Conservation (phyloP, 1,140 invertebrate genomes). For the Oscheius sp. region DNA sequence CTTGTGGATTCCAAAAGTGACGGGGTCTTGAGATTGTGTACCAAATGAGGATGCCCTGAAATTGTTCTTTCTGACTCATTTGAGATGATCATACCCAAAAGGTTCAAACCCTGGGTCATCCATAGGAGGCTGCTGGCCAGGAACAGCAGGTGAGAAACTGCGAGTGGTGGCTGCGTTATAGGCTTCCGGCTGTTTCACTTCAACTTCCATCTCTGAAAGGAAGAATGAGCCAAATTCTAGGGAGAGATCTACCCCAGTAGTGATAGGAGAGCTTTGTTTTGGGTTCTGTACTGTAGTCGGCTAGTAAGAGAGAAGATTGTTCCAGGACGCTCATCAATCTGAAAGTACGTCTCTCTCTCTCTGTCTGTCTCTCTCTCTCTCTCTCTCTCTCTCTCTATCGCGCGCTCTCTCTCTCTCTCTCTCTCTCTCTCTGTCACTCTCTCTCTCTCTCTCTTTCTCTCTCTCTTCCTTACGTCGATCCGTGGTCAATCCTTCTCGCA, state of each 20-base stretch:
- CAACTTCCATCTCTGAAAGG: conserved; percentile 44
- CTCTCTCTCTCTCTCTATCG: neutral
- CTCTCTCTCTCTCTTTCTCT: neutral
- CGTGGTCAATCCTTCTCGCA: conserved; percentile 13
- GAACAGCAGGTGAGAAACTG: no score
- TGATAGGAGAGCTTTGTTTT: conserved; percentile 32
- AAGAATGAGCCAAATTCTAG: neutral
- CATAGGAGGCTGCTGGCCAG: conserved; percentile 3
- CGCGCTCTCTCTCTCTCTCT: neutral
- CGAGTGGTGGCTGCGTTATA: no score
- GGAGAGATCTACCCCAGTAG: conserved; percentile 34
- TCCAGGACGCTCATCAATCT: conserved; percentile 39
- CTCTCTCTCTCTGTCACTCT: neutral
- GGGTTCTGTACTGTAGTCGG: conserved; percentile 24
- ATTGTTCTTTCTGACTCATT: neutral
- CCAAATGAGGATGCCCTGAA: neutral
- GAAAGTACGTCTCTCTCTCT: neutral
- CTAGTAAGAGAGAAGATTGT: conserved; percentile 36
- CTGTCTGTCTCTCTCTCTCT: neutral
- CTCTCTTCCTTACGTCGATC: neutral
- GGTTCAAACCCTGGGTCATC: neutral
- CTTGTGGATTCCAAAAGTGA: conserved; percentile 29
- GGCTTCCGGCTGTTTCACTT: conserved; percentile 27
- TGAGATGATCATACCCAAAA: neutral
- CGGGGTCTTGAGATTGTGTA: neutral